Evolutionary conservation across 2,797 vertebrate genomes (phyloP).

Genomic region (Cyclura pinguis): DNA sequence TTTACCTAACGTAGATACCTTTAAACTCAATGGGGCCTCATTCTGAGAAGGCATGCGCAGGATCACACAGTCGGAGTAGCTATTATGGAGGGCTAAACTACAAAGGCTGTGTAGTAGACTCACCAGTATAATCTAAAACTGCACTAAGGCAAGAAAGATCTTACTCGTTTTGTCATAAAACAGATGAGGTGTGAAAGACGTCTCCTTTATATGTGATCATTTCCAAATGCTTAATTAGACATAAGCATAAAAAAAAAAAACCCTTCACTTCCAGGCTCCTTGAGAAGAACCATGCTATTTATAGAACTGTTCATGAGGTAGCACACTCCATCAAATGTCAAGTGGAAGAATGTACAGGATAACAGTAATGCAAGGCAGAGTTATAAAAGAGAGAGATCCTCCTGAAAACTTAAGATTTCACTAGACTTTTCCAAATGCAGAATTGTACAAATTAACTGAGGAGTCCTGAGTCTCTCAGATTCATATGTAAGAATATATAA

Average conservation of each 20-base stretch:
- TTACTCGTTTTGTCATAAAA: conserved; percentile 33
- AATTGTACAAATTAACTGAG: not conserved
- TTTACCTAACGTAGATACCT: not conserved
- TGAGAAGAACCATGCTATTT: conserved; percentile 27
- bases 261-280: conserved; percentile 1
- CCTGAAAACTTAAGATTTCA: not conserved
- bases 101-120: not conserved
- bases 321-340: not conserved
- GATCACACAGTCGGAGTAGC: not conserved
- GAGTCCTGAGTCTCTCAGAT: not conserved
- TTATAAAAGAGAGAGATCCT: not conserved
- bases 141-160: conserved; percentile 30
- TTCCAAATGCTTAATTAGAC: conserved; percentile 55
- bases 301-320: conserved; percentile 30
- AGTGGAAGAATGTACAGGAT: not conserved
- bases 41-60: not conserved
- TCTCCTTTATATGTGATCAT: conserved; percentile 10
- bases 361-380: not conserved
- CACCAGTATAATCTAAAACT: not conserved
- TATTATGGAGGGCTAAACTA: not conserved
- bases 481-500: not conserved
- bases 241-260: conserved; percentile 15
- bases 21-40: not conserved
- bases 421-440: not conserved
- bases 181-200: conserved; percentile 55